These are phyloP conservation scores for Dryoscopus gambensis DNA, from an alignment of 2,113 vertebrate species.

Conservation along the genomic window DNA sequence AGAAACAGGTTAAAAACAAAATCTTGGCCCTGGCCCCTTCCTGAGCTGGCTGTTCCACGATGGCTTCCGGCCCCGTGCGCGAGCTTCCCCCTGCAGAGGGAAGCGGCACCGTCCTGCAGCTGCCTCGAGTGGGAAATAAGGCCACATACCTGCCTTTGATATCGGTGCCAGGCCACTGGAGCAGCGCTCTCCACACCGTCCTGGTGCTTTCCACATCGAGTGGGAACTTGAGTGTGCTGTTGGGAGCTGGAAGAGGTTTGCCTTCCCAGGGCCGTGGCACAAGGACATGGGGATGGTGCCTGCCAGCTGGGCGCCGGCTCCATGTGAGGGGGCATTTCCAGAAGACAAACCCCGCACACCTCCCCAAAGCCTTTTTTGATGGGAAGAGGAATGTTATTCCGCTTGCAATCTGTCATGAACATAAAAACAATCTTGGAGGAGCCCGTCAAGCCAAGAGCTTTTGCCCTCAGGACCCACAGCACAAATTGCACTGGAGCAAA, in stretches of 20 bases:
- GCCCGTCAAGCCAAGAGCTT: fast-evolving
- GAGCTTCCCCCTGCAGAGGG: background rate
- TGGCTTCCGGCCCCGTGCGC: background rate
- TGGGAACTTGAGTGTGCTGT: fast-evolving
- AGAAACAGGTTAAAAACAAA: slow-evolving; percentile 59
- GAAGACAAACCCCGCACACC: fast-evolving
- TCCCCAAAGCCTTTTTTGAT: background rate
- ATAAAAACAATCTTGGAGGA: background rate
- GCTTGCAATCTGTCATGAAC: background rate
- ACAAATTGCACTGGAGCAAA: background rate
- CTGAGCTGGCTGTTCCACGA: slow-evolving; percentile 42
- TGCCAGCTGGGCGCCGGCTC: background rate
- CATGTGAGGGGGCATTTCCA: fast-evolving
- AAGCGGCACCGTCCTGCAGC: background rate
- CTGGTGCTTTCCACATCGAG: fast-evolving
- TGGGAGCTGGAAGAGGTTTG: background rate
- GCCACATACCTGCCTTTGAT: background rate
- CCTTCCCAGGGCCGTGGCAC: background rate
- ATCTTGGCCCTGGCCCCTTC: slow-evolving; percentile 36
- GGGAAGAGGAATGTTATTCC: background rate
- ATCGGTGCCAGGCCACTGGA: background rate
- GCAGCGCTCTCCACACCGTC: background rate
- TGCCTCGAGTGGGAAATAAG: background rate
- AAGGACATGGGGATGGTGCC: fast-evolving
- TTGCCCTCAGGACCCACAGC: fast-evolving